These are phyloP conservation scores for Gymnosoma rotundatum DNA, from an alignment of 2,888 invertebrate species.

Conservation along the genomic window DNA sequence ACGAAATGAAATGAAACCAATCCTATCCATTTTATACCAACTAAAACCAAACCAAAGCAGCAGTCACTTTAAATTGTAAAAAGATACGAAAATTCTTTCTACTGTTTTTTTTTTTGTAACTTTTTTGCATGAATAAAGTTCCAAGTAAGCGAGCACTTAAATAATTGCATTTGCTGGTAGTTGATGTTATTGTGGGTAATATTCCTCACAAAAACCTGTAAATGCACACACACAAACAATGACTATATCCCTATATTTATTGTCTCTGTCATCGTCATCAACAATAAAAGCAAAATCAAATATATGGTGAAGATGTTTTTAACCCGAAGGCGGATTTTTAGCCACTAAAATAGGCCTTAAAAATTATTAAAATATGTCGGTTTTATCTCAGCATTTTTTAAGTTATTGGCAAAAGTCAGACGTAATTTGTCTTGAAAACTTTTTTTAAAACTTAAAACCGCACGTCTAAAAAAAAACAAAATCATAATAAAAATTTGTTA, in stretches of 20 bases:
- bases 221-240: background rate
- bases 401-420: too few species aligned
- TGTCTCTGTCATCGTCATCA: conserved; percentile 53
- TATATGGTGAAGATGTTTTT: background rate
- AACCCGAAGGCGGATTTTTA: background rate
- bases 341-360: background rate
- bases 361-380: background rate
- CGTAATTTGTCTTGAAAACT: too few species aligned
- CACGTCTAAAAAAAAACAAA: too few species aligned
- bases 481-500: too few species aligned
- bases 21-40: conserved; percentile 20
- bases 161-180: conserved; percentile 68
- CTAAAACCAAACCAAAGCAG: conserved; percentile 33
- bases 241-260: conserved; percentile 51
- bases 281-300: conserved; percentile 6
- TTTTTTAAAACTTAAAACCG: too few species aligned
- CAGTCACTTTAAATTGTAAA: conserved; percentile 36
- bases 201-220: conserved; percentile 33
- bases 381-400: background rate
- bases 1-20: conserved; percentile 12
- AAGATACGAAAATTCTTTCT: conserved; percentile 28
- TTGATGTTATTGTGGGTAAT: conserved; percentile 67
- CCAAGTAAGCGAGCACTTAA: conserved; percentile 64
- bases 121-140: conserved; percentile 50
- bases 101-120: background rate